Conservation (phyloP, 2,797 vertebrate genomes). For the Spheniscus humboldti region DNA sequence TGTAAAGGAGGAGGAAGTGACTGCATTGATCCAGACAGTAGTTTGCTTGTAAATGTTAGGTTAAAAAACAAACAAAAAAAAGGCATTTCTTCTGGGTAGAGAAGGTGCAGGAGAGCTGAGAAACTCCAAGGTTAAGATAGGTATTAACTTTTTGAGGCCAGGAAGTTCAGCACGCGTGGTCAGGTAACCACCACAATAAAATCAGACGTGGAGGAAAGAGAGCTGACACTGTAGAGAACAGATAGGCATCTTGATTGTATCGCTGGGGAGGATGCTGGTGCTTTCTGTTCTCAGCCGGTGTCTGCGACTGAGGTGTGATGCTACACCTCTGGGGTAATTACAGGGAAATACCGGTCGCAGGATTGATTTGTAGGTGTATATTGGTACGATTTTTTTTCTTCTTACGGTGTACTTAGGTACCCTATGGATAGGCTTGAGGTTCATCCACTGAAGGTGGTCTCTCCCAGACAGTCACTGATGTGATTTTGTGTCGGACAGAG, state of each 20-base stretch:
- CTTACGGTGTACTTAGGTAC: neutral
- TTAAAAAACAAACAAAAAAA: neutral
- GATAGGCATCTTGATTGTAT: neutral
- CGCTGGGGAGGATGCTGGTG: neutral
- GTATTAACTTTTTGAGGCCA: neutral
- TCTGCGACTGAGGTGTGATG: neutral
- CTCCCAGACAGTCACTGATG: neutral
- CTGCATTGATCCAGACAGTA: neutral
- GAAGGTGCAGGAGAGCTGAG: neutral
- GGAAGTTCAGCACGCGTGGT: neutral
- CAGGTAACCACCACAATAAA: constrained; percentile 31
- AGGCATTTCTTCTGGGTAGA: neutral
- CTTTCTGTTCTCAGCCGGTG: neutral
- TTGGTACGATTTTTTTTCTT: neutral
- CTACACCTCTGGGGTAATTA: neutral
- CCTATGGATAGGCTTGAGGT: neutral
- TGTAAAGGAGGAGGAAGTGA: neutral
- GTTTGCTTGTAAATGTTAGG: neutral
- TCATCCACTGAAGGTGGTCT: neutral
- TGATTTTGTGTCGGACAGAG: fast-evolving
- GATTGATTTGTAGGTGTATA: neutral
- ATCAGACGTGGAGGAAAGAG: neutral
- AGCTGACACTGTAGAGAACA: neutral
- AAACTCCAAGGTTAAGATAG: neutral
- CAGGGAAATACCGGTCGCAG: neutral